Conservation (phyloP, 2,888 invertebrate species). For the Melanargia galathea region DNA sequence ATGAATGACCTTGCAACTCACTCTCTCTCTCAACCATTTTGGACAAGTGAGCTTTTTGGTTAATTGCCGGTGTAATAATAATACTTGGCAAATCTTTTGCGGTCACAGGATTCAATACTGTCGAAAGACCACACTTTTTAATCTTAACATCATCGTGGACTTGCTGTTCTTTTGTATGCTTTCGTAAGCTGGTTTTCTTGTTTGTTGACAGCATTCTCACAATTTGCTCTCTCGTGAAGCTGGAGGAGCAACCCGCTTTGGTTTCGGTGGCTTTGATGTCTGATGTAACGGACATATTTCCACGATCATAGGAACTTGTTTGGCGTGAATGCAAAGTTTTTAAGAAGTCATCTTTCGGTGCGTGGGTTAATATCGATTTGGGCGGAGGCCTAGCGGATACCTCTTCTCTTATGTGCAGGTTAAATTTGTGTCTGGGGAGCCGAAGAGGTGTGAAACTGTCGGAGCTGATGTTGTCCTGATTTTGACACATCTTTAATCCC, state of each 20-base stretch:
- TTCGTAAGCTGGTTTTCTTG: constrained; percentile 68
- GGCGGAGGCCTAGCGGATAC: constrained; percentile 53
- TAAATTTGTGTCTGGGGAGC: constrained; percentile 63
- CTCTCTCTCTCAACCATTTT: not conserved
- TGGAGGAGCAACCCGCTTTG: constrained; percentile 63
- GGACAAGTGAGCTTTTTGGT: not conserved
- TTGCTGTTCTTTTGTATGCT: constrained; percentile 57
- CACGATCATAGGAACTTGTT: constrained; percentile 52
- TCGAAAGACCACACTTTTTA: constrained; percentile 65
- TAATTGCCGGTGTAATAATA: not conserved
- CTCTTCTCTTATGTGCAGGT: constrained; percentile 52
- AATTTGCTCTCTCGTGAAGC: constrained; percentile 71
- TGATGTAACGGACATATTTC: constrained; percentile 57
- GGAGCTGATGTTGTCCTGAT: constrained; percentile 52
- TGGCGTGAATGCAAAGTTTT: constrained; percentile 59
- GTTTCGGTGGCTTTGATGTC: constrained; percentile 63
- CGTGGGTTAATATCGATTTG: constrained; percentile 51
- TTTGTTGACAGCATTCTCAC: constrained; percentile 66
- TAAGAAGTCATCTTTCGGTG: constrained; percentile 61
- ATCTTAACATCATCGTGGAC: constrained; percentile 51
- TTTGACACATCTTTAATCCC: constrained; percentile 54
- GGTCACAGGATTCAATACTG: constrained; percentile 47
- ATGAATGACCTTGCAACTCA: not conserved
- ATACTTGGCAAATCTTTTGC: not conserved
- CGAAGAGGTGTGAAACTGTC: constrained; percentile 67